Conservation (phyloP, 2,797 vertebrate species). For the Sebastes variabilis region DNA sequence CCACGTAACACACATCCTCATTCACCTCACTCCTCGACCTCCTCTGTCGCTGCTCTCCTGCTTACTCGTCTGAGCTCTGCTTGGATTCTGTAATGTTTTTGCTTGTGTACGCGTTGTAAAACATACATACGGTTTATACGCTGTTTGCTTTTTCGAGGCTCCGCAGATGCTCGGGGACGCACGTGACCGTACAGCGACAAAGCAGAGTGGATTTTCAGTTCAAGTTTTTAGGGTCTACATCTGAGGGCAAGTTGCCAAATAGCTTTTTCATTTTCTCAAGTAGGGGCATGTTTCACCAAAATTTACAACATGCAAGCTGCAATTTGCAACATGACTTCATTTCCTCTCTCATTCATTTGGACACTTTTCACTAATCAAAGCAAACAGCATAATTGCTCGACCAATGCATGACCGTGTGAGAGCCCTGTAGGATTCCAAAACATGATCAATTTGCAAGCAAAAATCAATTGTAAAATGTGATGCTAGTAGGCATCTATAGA, state of each 20-base stretch:
- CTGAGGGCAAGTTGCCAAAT: background rate
- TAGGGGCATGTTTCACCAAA: background rate
- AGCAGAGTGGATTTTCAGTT: background rate
- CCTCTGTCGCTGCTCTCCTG: constrained; percentile 36
- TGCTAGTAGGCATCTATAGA: background rate
- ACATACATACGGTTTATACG: background rate
- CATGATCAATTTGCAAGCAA: background rate
- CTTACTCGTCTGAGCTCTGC: constrained; percentile 32
- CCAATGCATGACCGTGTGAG: background rate
- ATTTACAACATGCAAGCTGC: background rate
- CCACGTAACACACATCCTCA: constrained; percentile 52
- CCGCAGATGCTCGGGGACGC: background rate
- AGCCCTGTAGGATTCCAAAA: background rate
- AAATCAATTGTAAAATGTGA: background rate
- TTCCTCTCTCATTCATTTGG: background rate
- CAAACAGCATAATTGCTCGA: background rate
- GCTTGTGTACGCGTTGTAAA: background rate
- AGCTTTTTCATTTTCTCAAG: background rate
- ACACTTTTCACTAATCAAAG: background rate
- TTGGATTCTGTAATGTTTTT: background rate
- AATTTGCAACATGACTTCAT: background rate
- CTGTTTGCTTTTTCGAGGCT: background rate
- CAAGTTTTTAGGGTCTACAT: background rate
- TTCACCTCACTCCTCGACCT: constrained; percentile 51
- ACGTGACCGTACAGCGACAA: background rate